phyloP scores from a whole-genome alignment of 2,888 invertebrate species.

The Dugesia japonica region DNA sequence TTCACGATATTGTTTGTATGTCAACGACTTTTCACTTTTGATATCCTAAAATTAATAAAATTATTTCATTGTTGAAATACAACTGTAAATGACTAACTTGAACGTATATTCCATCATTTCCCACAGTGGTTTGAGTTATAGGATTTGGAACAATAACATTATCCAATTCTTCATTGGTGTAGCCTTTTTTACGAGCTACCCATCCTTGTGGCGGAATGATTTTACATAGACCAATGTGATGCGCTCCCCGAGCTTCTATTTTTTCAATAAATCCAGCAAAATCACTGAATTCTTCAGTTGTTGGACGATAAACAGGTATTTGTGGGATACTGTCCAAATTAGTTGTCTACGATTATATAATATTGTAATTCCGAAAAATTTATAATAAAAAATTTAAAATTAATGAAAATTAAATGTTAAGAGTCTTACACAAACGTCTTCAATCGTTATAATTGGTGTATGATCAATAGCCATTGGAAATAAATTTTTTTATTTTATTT shows the following conservation, averaged over 20 bases:
- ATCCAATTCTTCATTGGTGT: conserved; percentile 63
- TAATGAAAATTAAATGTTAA: too few species aligned
- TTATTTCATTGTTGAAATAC: too few species aligned
- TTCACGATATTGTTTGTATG: not conserved
- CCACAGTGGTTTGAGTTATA: conserved; percentile 80
- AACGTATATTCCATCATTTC: conserved; percentile 69
- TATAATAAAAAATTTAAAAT: too few species aligned
- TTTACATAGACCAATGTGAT: conserved; percentile 83
- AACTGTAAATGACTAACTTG: conserved; percentile 21
- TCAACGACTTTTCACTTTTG: not conserved
- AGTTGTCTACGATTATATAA: not conserved
- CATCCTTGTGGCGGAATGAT: conserved; percentile 89
- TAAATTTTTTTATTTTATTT: not conserved
- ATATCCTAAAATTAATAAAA: not conserved
- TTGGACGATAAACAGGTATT: conserved; percentile 59
- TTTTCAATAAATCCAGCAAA: conserved; percentile 73
- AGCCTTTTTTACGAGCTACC: conserved; percentile 62
- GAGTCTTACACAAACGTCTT: conserved; percentile 8
- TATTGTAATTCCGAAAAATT: too few species aligned
- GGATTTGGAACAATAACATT: conserved; percentile 78
- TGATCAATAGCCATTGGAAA: not conserved
- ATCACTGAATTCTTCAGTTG: conserved; percentile 87
- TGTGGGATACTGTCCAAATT: conserved; percentile 10
- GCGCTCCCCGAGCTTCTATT: conserved; percentile 78
- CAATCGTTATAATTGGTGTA: not conserved